Base-by-base conservation (phyloP, 2,888 invertebrate species). In the Amaurobius ferox region DNA sequence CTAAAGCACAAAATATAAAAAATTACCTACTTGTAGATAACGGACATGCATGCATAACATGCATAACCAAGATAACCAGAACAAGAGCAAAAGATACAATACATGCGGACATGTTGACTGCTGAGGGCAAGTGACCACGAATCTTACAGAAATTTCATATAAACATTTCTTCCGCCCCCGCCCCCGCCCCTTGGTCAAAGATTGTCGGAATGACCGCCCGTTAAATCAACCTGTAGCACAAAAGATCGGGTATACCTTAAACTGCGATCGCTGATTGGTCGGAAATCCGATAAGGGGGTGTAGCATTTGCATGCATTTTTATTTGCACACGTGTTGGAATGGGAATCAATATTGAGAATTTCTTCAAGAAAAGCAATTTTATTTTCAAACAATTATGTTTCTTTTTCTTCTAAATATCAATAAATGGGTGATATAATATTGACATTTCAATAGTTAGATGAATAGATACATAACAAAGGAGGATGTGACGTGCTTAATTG, bases 181-280 rank as follows among this genome's bases (percentile, higher is more conserved):
- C 55, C 1, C 11, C 23, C 55, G 23, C 72, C 16, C 72, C 40
- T 62, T 79, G 66, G 44, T 66, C 28, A 23, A 72, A 23, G 28
- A 55, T n/a, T n/a, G n/a, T n/a, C n/a, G n/a, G n/a, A n/a, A n/a
- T 44, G 55, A 32, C 68, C 80, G 55, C 80, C 80, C 80, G 48
- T 67, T 61, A 74, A 74, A 68, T 73, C 73, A 80, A 80, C 80
- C 23, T 28, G 16, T 5, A 35, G 39, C 16, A 55, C 23, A 55
- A 55, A 55, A 23, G 55, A 55, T 23, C 19, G 55, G 55, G 55
- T 55, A 23, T 55, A 23, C 5, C 55, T 23, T 23, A 55, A 55
- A 55, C 23, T 19, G 55, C 55, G 19, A 23, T 23, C 55, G 55
- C 5, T 55, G 55, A 55, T 55, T 55, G 55, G 55, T 6, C 55